Percentiles rank a stretch among this genome's conserved stretches.
Conservation (phyloP, 2,797 vertebrate genomes). For the Ctenosaura bakeri region DNA sequence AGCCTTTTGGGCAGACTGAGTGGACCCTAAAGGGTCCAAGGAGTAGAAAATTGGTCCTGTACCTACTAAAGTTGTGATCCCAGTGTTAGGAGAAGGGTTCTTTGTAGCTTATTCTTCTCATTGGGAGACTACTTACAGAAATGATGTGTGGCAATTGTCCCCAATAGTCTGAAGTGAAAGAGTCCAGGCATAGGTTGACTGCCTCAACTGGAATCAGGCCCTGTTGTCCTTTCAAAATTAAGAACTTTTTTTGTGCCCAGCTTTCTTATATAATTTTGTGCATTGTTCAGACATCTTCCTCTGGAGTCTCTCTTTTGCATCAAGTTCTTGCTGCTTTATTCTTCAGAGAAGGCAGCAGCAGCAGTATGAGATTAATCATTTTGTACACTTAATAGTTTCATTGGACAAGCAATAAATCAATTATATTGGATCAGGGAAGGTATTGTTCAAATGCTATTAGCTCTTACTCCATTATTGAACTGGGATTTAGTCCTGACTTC, state of each 20-base stretch:
- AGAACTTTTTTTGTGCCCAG: background rate
- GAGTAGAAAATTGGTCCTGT: too few species aligned
- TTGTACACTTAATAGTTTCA: slow-evolving; percentile 73
- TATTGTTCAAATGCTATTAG: slow-evolving; percentile 76
- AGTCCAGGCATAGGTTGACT: background rate
- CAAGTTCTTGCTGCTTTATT: slow-evolving; percentile 62
- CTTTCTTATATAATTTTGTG: slow-evolving; percentile 1
- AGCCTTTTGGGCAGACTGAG: too few species aligned
- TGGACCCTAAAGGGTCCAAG: too few species aligned
- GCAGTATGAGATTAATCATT: slow-evolving; percentile 74
- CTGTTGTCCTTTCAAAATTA: background rate
- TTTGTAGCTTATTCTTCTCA: background rate
- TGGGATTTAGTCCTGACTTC: slow-evolving; percentile 66
- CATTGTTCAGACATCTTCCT: slow-evolving; percentile 19
- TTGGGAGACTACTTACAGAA: background rate
- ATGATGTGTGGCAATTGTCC: background rate
- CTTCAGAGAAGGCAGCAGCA: slow-evolving; percentile 59
- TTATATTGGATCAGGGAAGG: slow-evolving; percentile 76
- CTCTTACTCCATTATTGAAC: slow-evolving; percentile 67
- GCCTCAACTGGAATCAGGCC: background rate
- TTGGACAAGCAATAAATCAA: slow-evolving; percentile 77
- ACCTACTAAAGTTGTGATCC: too few species aligned
- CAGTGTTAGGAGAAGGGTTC: background rate
- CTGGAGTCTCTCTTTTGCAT: background rate
- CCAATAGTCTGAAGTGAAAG: background rate